Percentiles rank a stretch among this genome's conserved stretches.
phyloP scores from a whole-genome alignment of 2,113 vertebrate species.

The Eonycteris spelaea region DNA sequence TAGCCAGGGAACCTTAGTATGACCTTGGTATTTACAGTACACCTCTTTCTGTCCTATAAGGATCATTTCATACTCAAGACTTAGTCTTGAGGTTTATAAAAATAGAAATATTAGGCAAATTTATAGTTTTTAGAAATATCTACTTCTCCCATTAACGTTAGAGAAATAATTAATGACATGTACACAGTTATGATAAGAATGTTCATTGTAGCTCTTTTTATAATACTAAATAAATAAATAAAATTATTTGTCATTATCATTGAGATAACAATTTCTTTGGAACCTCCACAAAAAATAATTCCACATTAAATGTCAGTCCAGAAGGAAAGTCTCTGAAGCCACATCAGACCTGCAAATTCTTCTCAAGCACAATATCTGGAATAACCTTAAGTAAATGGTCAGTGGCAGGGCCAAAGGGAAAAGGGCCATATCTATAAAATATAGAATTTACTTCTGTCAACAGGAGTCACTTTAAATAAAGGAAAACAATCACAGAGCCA shows the following conservation, averaged over 20 bases:
- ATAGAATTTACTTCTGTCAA: not conserved
- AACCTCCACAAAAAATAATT: not conserved
- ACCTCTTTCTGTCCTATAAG: not conserved
- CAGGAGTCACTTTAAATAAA: not conserved
- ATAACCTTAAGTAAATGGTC: not conserved
- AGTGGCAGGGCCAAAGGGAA: not conserved
- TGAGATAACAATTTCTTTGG: slow-evolving; percentile 4
- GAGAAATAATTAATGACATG: not conserved
- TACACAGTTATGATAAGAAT: not conserved
- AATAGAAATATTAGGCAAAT: not conserved
- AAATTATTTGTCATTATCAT: slow-evolving; percentile 43
- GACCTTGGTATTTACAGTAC: not conserved
- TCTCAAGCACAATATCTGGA: not conserved
- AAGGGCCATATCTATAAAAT: not conserved
- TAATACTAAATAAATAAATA: not conserved
- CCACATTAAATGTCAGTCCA: not conserved
- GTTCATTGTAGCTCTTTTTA: not conserved
- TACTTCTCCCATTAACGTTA: not conserved
- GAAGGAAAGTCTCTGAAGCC: not conserved
- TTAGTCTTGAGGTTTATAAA: not conserved
- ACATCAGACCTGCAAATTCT: not conserved
- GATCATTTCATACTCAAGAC: not conserved
- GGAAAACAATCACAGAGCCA: not conserved
- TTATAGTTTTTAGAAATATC: not conserved
- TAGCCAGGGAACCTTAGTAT: not conserved